phyloP scores from a whole-genome alignment of 1,140 invertebrate genomes.

The Drosophila tani region DNA sequence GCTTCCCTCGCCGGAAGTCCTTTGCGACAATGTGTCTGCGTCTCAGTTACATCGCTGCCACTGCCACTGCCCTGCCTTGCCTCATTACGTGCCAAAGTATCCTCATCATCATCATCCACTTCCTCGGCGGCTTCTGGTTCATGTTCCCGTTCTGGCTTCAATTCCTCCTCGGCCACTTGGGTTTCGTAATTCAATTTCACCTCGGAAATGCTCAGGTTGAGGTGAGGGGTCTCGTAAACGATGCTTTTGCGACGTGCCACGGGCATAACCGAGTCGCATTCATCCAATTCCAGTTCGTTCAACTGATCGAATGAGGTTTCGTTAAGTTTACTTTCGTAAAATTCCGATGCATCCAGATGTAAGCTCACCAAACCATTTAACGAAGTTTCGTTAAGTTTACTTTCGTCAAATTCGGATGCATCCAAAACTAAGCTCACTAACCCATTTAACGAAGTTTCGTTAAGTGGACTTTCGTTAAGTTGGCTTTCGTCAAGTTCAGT shows the following conservation, averaged over 20 bases:
- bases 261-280: slow-evolving; percentile 35
- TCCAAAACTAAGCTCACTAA: slow-evolving; percentile 15
- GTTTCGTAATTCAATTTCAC: slow-evolving; percentile 72
- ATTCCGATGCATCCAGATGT: slow-evolving; percentile 19
- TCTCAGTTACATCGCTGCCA: slow-evolving; percentile 28
- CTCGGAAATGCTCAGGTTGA: slow-evolving; percentile 76
- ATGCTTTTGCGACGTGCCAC: slow-evolving; percentile 48
- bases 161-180: slow-evolving; percentile 34
- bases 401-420: slow-evolving; percentile 33
- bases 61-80: slow-evolving; percentile 6
- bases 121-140: slow-evolving; percentile 29
- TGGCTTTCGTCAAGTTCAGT: slow-evolving; percentile 3
- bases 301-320: slow-evolving; percentile 9
- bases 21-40: slow-evolving; percentile 37
- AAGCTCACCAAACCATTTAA: slow-evolving; percentile 11
- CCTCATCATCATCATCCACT: slow-evolving; percentile 24
- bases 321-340: slow-evolving; percentile 21
- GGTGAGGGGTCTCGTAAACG: slow-evolving; percentile 74
- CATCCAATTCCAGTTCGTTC: slow-evolving; percentile 24
- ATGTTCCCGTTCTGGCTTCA: slow-evolving; percentile 1
- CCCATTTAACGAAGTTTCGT: slow-evolving; percentile 5
- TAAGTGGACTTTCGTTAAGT: slow-evolving; percentile 1
- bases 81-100: slow-evolving; percentile 56
- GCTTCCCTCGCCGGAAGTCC: slow-evolving; percentile 60
- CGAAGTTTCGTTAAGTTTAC: slow-evolving; percentile 38